Base-by-base conservation (phyloP, 2,888 invertebrate genomes). In the Amphimallon solstitiale region DNA sequence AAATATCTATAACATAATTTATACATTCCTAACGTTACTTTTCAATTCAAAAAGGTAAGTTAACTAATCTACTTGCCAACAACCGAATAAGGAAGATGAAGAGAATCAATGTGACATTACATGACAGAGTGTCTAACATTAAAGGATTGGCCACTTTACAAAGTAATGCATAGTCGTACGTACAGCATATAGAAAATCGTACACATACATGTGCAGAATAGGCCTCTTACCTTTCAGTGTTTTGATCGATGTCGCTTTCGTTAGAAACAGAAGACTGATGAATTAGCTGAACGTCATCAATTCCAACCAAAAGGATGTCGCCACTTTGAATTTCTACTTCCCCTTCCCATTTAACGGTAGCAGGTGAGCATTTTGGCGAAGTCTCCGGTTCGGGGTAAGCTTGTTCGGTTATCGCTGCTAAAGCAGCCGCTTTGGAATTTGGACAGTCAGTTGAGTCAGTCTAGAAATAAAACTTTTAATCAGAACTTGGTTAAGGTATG, bases 281-380 rank as follows among this genome's bases (percentile, higher is more conserved):
- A 60, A 79, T 78, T 63, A 89, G 83, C 74, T 85, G 81, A 62
- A 87, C 84, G 80, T 90, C 90, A 74, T 89, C 88, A 81, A 90
- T 89, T 80, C 89, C 87, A 49, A 90, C 89, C 78, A 90, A 85
- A 73, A 90, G 86, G 73, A 90, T 88, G 82, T 90, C 90, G 14
- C 90, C 90, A 71, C 88, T 89, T 81, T 90, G 90, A 72, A 90
- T 89, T 81, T 89, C 89, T 35, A 87, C 87, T 67, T 87, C 83
- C 49, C 88, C 89, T 76, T 89, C 88, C 90, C 90, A 90, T 67
- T 87, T 87, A 71, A 87, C 84, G 54, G 34, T 23, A 12, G 15
- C 35, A 29, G 52, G 45, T 54, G 45, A 12, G 35, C 63, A 63
- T 23, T 59, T 45, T 14, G 29, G n/a, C 14, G 59, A 14, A 43